Conservation (phyloP, 1,140 invertebrate species). For the Drosophila nigromelanica region DNA sequence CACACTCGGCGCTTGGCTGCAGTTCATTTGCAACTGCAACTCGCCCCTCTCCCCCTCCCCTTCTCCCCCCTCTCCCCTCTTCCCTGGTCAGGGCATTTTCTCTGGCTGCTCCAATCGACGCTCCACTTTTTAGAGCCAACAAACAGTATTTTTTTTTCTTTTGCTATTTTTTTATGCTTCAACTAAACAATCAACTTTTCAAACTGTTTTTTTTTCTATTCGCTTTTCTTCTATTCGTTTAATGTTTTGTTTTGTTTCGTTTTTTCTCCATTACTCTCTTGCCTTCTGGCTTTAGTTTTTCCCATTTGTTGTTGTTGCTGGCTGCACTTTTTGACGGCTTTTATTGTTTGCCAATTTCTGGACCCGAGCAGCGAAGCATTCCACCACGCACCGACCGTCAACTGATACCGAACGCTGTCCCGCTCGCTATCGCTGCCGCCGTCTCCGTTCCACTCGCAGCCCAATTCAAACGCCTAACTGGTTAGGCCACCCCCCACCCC, state of each 20-base stretch:
- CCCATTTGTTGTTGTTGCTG: constrained; percentile 55
- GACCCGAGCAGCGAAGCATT: constrained; percentile 73
- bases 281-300: constrained; percentile 54
- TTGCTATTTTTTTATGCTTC: constrained; percentile 71
- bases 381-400: constrained; percentile 65
- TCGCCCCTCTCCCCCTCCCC: constrained; percentile 3
- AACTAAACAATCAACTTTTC: constrained; percentile 83
- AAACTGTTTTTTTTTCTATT: constrained; percentile 68
- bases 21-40: constrained; percentile 38
- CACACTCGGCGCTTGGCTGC: constrained; percentile 27
- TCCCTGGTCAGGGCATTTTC: no score
- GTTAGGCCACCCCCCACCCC: constrained; percentile 36
- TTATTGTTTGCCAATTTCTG: constrained; percentile 83
- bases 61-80: background rate
- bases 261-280: constrained; percentile 14
- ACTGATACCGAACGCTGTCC: constrained; percentile 39
- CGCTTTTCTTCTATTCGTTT: constrained; percentile 42
- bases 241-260: constrained; percentile 24
- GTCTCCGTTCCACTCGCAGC: constrained; percentile 12
- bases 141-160: constrained; percentile 60
- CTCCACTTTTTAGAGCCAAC: constrained; percentile 71
- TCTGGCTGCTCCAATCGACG: constrained; percentile 60
- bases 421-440: constrained; percentile 1
- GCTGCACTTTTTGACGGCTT: constrained; percentile 81
- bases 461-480: constrained; percentile 62